Base-by-base conservation (phyloP, 1,140 invertebrate genomes). In the Eubasilissa regina region DNA sequence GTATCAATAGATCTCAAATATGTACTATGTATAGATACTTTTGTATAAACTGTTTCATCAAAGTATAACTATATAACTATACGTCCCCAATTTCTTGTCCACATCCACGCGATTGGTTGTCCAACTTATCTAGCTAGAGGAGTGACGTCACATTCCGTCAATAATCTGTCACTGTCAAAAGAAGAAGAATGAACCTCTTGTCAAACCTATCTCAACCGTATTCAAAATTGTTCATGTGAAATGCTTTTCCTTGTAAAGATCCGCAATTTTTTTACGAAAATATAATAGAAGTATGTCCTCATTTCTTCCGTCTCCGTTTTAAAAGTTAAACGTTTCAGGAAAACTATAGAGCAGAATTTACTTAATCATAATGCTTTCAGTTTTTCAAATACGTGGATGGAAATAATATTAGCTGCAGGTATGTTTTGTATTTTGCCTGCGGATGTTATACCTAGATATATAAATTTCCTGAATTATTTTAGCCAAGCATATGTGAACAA, bases 91-190 rank as follows among this genome's bases (percentile, higher is more conserved):
- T 51, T 51, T 15, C 3, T 1, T n/a, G 13, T 60, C 56, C 48
- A 13, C 48, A 12, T 47, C 68, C 68, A n/a, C 35, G 12, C 8
- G 48, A 73, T 55, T n/a, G 53, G 47, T 58, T 75, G 73, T 60
- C 73, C 60, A 11, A 12, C 73, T 11, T 75, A 60, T 73, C 48
- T 47, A 15, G 68, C 43, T n/a, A 13, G 72, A 13, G 60, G 48
- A 60, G 62, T 66, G 62, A 60, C 77, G 68, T 74, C 56, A 76
- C 66, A 70, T 45, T 47, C 53, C 72, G 80, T 81, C 80, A 78
- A 81, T 77, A 74, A 81, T 81, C 80, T 81, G 80, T 81, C 80
- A 78, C 58, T 76, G 80, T 81, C 80, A 72, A 45, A 13, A n/a
- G 44, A 35, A 68, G 73, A 78, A 78, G 75, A 78, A 78, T 80